These are phyloP conservation scores for Dolichallabes microphthalmus DNA, from an alignment of 2,113 vertebrate genomes.

Conservation along the genomic window DNA sequence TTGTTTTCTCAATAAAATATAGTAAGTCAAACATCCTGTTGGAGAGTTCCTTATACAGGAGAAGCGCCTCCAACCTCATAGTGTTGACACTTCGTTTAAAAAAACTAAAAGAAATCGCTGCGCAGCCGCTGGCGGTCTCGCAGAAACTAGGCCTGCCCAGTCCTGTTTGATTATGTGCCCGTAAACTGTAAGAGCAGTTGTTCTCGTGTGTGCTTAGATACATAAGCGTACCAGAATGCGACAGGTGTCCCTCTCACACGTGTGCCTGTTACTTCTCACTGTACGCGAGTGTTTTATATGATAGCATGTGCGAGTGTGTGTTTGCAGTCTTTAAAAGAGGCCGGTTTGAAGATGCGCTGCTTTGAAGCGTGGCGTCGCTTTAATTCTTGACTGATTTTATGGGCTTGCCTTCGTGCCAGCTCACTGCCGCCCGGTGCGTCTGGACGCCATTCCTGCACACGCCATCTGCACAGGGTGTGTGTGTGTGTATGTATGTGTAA, in stretches of 20 bases:
- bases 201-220: slow-evolving; percentile 6
- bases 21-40: slow-evolving; percentile 18
- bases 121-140: neutral
- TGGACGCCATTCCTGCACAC: slow-evolving; percentile 59
- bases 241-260: slow-evolving; percentile 36
- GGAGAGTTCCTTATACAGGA: slow-evolving; percentile 25
- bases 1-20: slow-evolving; percentile 19
- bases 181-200: slow-evolving; percentile 15
- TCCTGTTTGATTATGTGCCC: slow-evolving; percentile 1
- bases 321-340: slow-evolving; percentile 49
- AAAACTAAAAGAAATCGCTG: neutral
- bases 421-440: slow-evolving; percentile 56
- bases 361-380: slow-evolving; percentile 60
- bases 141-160: slow-evolving; percentile 5
- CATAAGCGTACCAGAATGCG: slow-evolving; percentile 13
- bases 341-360: slow-evolving; percentile 51
- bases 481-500: slow-evolving; percentile 26
- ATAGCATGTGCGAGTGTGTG: slow-evolving; percentile 55
- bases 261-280: slow-evolving; percentile 24
- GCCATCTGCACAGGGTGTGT: slow-evolving; percentile 60
- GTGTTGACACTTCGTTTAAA: slow-evolving; percentile 9
- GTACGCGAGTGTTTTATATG: slow-evolving; percentile 36
- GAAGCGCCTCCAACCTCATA: slow-evolving; percentile 15
- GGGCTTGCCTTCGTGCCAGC: slow-evolving; percentile 58
- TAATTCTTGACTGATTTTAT: slow-evolving; percentile 63